Percentiles rank a stretch among this genome's conserved stretches.
Evolutionary conservation across 2,113 vertebrate species (phyloP).

Genomic region (Sorex fumeus): DNA sequence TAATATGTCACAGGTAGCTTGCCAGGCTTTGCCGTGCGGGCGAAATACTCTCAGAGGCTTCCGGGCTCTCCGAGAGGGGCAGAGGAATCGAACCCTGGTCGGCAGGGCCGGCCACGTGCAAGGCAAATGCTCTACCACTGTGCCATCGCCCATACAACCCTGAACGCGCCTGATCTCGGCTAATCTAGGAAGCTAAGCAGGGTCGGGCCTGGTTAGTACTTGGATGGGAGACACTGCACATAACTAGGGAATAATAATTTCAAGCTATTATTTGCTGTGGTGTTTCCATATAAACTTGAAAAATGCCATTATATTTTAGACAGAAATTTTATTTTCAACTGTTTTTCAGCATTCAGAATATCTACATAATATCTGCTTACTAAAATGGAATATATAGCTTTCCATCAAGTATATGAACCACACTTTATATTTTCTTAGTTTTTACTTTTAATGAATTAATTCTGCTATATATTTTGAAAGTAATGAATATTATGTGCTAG

Average conservation of each 20-base stretch:
- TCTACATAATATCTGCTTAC: neutral
- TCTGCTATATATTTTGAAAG: conserved; percentile 25
- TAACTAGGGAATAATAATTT: conserved; percentile 18
- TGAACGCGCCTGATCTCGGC: too few relatives aligned
- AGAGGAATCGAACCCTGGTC: too few relatives aligned
- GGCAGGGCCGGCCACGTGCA: too few relatives aligned
- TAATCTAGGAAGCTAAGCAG: too few relatives aligned
- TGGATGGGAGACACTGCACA: neutral
- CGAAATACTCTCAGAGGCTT: too few relatives aligned
- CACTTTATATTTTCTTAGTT: conserved; percentile 48
- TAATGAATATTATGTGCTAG: neutral
- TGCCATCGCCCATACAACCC: too few relatives aligned
- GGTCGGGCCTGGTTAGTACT: too few relatives aligned
- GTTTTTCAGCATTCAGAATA: conserved; percentile 57
- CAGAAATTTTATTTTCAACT: conserved; percentile 30
- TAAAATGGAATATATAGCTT: conserved; percentile 41
- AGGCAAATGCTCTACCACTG: too few relatives aligned
- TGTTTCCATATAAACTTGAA: conserved; percentile 41
- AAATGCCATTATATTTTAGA: conserved; percentile 24
- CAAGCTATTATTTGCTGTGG: neutral
- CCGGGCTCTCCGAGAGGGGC: too few relatives aligned
- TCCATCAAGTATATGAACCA: neutral
- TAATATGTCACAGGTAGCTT: too few relatives aligned
- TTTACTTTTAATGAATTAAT: conserved; percentile 46
- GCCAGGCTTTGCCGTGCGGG: too few relatives aligned